Evolutionary conservation across 2,888 invertebrate species (phyloP).

Genomic region (Chalcis sispes): DNA sequence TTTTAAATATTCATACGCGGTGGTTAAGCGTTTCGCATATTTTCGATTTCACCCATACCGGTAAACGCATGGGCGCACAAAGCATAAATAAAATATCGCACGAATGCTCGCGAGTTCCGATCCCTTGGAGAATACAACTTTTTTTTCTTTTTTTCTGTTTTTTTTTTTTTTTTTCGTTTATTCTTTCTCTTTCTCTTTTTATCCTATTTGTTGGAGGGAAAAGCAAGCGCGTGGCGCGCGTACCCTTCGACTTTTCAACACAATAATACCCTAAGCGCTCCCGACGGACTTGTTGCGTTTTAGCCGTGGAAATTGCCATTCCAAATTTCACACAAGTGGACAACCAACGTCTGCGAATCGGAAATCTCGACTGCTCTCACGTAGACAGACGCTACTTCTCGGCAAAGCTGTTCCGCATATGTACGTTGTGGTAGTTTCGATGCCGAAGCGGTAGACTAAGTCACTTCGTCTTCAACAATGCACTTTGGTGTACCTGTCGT

Average conservation of each 20-base stretch:
- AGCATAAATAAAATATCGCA: slow-evolving; percentile 22
- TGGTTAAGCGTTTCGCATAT: slow-evolving; percentile 2
- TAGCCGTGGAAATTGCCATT: slow-evolving; percentile 42
- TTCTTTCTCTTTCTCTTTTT: too few relatives aligned
- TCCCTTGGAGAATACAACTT: slow-evolving; percentile 5
- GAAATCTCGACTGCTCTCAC: slow-evolving; percentile 12
- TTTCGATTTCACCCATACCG: too few relatives aligned
- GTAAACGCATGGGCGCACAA: too few relatives aligned
- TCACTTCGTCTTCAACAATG: slow-evolving; percentile 61
- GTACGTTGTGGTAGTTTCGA: too few relatives aligned
- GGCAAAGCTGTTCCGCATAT: too few relatives aligned
- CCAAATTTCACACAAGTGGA: slow-evolving; percentile 16
- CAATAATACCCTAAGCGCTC: slow-evolving; percentile 12
- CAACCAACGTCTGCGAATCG: slow-evolving; percentile 2
- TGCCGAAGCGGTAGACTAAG: background rate
- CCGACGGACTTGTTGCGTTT: slow-evolving; percentile 45
- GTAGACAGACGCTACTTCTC: background rate
- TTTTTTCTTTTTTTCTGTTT: background rate
- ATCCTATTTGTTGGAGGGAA: too few relatives aligned
- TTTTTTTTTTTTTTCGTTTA: background rate
- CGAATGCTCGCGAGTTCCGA: background rate
- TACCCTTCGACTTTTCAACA: background rate
- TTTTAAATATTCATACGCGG: slow-evolving; percentile 32
- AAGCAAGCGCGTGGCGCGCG: too few relatives aligned
- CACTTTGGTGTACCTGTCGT: slow-evolving; percentile 66